A percentile compares a stretch with the other conserved stretches of the same genome.
These are phyloP conservation scores for Epizoanthus stellaris DNA, from an alignment of 92 coral and sea anemone species.

Conservation along the genomic window DNA sequence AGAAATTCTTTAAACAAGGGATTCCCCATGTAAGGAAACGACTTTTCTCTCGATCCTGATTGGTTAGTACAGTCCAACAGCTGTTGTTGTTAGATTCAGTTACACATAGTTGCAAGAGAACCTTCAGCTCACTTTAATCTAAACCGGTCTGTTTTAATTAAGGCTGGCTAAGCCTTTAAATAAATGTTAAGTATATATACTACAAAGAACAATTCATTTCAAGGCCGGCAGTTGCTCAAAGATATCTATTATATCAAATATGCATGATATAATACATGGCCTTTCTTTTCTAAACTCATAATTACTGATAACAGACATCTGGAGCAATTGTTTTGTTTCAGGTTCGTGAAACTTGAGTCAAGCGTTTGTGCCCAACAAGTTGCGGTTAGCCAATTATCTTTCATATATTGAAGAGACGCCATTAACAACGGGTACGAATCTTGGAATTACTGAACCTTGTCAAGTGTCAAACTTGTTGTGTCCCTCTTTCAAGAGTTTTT, in stretches of 20 bases:
- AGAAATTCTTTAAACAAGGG: too few species aligned
- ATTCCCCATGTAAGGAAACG: too few species aligned
- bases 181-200: neutral
- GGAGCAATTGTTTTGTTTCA: neutral
- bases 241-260: neutral
- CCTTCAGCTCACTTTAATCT: too few species aligned
- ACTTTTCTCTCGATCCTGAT: too few species aligned
- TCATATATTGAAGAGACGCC: neutral
- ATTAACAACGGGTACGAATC: neutral
- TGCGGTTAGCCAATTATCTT: conserved; percentile 3
- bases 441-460: neutral
- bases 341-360: neutral
- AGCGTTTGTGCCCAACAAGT: neutral
- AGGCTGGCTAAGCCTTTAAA: too few species aligned
- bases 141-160: neutral
- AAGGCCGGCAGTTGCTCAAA: neutral
- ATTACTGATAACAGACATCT: conserved; percentile 6
- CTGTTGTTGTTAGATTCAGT: too few species aligned
- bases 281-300: neutral
- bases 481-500: neutral
- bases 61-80: too few species aligned
- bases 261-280: too few species aligned
- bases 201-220: neutral
- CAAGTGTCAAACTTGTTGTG: neutral
- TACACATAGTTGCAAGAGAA: too few species aligned